phyloP scores from a whole-genome alignment of 37 sponge, comb jelly and placozoan species.

The Ianthella basta region DNA sequence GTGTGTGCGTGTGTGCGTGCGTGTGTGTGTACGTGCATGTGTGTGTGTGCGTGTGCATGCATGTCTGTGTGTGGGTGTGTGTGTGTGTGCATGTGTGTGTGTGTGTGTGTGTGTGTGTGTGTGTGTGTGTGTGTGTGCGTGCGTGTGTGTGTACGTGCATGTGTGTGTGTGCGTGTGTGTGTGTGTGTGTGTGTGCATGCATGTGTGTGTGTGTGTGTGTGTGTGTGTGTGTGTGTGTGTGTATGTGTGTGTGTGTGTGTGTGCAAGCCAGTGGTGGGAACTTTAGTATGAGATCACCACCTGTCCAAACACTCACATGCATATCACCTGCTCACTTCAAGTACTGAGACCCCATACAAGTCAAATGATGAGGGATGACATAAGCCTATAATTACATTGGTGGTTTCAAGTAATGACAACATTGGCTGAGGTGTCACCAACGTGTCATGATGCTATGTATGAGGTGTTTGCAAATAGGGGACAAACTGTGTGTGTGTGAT shows the following conservation, averaged over 20 bases:
- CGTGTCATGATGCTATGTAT: too few species aligned
- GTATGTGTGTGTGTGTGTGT: neutral
- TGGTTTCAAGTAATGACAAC: too few species aligned
- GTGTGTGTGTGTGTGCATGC: neutral
- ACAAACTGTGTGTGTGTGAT: too few species aligned
- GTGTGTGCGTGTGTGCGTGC: too few species aligned
- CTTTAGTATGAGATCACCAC: too few species aligned
- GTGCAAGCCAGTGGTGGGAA: neutral
- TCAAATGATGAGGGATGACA: too few species aligned
- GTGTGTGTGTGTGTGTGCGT: neutral
- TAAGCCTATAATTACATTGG: too few species aligned
- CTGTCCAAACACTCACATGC: too few species aligned
- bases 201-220: neutral
- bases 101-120: slow-evolving; percentile 16
- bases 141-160: neutral
- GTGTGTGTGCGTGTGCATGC: neutral
- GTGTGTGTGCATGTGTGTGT: neutral
- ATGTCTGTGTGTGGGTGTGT: slow-evolving; percentile 9
- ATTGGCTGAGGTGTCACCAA: too few species aligned
- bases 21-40: neutral
- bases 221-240: slow-evolving; percentile 34
- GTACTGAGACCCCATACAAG: too few species aligned
- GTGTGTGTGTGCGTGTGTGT: slow-evolving; percentile 29
- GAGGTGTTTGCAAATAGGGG: too few species aligned
- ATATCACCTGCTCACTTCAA: too few species aligned